phyloP scores from a whole-genome alignment of 1,140 invertebrate genomes.

The Pseudomyrmex flavicornis region DNA sequence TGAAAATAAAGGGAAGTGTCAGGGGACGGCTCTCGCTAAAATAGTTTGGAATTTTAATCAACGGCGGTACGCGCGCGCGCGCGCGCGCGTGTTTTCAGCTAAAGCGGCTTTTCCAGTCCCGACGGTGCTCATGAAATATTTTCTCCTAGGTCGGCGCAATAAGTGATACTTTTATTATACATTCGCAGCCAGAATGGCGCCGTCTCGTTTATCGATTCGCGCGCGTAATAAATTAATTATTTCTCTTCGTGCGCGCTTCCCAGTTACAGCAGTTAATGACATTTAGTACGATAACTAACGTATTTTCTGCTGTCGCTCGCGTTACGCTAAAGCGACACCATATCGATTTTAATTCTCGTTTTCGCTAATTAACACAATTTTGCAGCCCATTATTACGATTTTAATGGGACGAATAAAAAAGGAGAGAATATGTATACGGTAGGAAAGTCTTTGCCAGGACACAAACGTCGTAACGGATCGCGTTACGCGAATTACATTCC shows the following conservation, averaged over 20 bases:
- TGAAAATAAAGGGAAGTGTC: conserved; percentile 40
- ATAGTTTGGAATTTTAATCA: conserved; percentile 65
- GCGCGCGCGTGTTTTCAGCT: conserved; percentile 38
- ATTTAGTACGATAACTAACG: conserved; percentile 54
- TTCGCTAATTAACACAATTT: conserved; percentile 33
- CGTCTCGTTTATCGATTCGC: conserved; percentile 43
- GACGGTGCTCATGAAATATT: conserved; percentile 56
- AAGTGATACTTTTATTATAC: conserved; percentile 60
- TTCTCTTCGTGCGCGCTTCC: conserved; percentile 45
- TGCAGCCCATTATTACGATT: conserved; percentile 12
- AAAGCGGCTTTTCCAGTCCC: conserved; percentile 31
- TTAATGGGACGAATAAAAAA: conserved; percentile 1
- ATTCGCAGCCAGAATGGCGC: conserved; percentile 46
- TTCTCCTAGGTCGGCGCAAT: conserved; percentile 53
- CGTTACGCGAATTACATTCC: conserved; percentile 55
- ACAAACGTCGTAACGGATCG: conserved; percentile 35
- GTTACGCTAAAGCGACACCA: conserved; percentile 21
- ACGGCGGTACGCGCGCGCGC: conserved; percentile 18
- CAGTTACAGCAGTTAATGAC: conserved; percentile 50
- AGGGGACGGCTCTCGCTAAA: conserved; percentile 15
- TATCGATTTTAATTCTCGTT: conserved; percentile 55
- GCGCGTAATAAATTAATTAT: conserved; percentile 50
- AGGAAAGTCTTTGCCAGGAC: neutral
- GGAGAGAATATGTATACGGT: neutral
- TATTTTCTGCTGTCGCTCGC: conserved; percentile 45